A percentile compares a stretch with the other conserved stretches of the same genome.
phyloP scores from a whole-genome alignment of 2,797 vertebrate genomes.

The Schizopygopsis pylzovi region DNA sequence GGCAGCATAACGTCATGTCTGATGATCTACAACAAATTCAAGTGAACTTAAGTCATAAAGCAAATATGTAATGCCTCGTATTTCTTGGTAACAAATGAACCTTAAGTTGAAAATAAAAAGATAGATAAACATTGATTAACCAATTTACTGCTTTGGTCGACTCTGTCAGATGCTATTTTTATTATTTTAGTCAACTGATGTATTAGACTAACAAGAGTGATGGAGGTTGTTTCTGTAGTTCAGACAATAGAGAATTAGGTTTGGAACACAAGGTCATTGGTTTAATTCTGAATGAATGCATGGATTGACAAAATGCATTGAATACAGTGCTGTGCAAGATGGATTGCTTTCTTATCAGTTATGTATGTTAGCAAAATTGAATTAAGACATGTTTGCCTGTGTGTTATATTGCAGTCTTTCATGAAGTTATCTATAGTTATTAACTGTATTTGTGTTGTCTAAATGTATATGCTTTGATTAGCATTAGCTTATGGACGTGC shows the following conservation, averaged over 20 bases:
- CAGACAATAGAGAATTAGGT: background rate
- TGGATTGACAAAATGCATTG: background rate
- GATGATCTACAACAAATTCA: constrained; percentile 8
- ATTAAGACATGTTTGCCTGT: no score
- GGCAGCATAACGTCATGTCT: background rate
- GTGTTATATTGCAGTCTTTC: no score
- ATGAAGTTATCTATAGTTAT: no score
- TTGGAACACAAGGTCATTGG: background rate
- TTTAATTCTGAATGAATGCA: no score
- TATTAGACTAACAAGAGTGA: background rate
- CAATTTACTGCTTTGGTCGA: background rate
- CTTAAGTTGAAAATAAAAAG: background rate
- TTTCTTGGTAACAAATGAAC: background rate
- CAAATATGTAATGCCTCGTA: background rate
- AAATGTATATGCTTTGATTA: no score
- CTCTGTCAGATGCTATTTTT: background rate
- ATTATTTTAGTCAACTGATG: background rate
- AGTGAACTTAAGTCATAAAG: background rate
- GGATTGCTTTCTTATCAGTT: background rate
- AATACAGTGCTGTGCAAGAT: background rate
- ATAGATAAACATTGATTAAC: background rate
- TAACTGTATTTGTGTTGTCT: no score
- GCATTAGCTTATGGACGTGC: no score
- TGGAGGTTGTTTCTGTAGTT: background rate
- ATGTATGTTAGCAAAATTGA: background rate